Conservation (phyloP, 2,113 vertebrate species). For the Cyrtonyx montezumae region DNA sequence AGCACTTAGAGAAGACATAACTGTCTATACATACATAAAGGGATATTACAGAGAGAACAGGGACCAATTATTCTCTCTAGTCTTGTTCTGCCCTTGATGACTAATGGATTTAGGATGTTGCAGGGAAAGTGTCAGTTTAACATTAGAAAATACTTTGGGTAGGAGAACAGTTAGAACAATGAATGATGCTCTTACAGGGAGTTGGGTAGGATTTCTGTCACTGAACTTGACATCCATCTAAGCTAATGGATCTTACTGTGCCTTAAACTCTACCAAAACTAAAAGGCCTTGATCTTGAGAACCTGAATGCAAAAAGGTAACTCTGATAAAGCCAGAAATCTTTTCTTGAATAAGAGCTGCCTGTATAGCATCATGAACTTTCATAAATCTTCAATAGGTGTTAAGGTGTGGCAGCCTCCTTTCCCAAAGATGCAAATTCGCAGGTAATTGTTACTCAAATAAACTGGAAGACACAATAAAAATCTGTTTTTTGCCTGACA, state of each 20-base stretch:
- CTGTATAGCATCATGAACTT: accelerated
- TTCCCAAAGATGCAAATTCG: background rate
- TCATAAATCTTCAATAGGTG: background rate
- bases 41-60: constrained; percentile 35
- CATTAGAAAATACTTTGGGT: constrained; percentile 42
- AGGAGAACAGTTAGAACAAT: constrained; percentile 32
- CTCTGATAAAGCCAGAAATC: background rate
- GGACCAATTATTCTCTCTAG: constrained; percentile 44
- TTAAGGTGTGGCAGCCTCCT: background rate
- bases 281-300: background rate
- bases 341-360: background rate
- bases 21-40: constrained; percentile 54
- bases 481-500: background rate
- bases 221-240: background rate
- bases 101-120: constrained; percentile 43
- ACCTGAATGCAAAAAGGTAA: background rate
- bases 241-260: background rate
- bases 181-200: background rate
- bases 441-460: background rate
- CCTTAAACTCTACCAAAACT: background rate
- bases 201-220: constrained; percentile 12
- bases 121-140: constrained; percentile 40
- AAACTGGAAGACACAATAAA: background rate
- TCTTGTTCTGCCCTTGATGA: background rate
- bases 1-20: constrained; percentile 51